Base-by-base conservation (phyloP, 2,113 vertebrate species). In the Stigmatopora argus region DNA sequence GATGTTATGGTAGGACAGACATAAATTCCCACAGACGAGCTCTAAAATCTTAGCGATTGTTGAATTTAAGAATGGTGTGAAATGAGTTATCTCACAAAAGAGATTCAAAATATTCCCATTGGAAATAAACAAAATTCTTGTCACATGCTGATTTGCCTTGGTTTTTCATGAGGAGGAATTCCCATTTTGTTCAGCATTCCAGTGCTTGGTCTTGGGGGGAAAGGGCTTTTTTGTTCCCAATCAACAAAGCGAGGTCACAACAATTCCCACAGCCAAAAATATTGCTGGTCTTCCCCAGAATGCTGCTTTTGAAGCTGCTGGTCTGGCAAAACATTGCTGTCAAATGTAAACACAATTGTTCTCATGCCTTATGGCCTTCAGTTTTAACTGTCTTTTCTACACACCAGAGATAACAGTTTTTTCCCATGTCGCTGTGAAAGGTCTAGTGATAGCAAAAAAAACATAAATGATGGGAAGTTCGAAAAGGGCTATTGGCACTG, bases 151-250 rank as follows among this genome's bases (percentile, higher is more conserved):
- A 12, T 52, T 52, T 52, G 51, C n/a, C 51, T 52, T 52, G 19
- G 19, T 53, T 61, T 61, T 18, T 61, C 35, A 41, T 35, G 13
- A 44, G 58, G 4, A 44, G 35, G 41, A 61, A 61, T 61, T 61
- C 58, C 34, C 58, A 19, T 44, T 61, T 61, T 3, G 7, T 38
- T 7, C 56, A 19, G 35, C 57, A 60, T 60, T 41, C 31, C 15
- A 38, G 14, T 19, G 58, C 23, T 13, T 56, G 53, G 15, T 26
- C 53, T 56, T 56, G 13, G 53, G 53, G 53, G 26, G 26, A 56
- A 31, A 14, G 4, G 23, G 2, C 23, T 15, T 17, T 56, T 56
- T 23, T 56, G 23, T 56, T 56, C 53, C 23, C 53, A 56, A 5
- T 31, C 5, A 56, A 17, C 53, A 56, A 17, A 15, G 26, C 11